phyloP scores from a whole-genome alignment of 2,113 vertebrate genomes.

The Onychostoma macrolepis region DNA sequence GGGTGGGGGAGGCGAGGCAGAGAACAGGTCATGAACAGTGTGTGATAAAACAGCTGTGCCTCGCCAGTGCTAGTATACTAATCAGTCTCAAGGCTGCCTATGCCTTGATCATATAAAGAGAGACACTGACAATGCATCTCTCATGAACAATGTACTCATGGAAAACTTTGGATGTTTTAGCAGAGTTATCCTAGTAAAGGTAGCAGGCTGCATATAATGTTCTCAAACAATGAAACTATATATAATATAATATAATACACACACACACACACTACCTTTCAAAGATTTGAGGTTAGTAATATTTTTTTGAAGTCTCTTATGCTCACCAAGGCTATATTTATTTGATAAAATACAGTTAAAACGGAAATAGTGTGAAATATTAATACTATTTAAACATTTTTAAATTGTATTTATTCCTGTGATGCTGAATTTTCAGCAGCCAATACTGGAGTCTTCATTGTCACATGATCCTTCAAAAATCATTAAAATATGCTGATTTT shows the following conservation, averaged over 20 bases:
- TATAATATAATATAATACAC: not conserved
- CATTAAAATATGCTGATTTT: not conserved
- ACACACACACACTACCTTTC: not conserved
- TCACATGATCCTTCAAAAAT: not conserved
- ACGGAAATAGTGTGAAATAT: not conserved
- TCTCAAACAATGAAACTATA: not conserved
- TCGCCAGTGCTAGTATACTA: not conserved
- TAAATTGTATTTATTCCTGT: not conserved
- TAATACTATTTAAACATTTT: not conserved
- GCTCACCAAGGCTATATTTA: not conserved
- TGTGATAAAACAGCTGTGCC: slow-evolving; percentile 32
- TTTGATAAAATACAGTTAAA: not conserved
- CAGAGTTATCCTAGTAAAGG: not conserved
- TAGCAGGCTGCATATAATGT: not conserved
- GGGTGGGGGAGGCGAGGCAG: slow-evolving; percentile 15
- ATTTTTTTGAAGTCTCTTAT: not conserved
- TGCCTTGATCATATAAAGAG: not conserved
- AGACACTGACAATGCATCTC: not conserved
- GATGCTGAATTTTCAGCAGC: not conserved
- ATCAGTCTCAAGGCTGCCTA: slow-evolving; percentile 10
- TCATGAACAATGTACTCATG: not conserved
- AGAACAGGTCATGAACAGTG: slow-evolving; percentile 34
- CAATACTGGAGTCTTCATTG: not conserved
- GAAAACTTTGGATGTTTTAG: not conserved
- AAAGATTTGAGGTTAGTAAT: not conserved